A percentile compares a stretch with the other conserved stretches of the same genome.
Evolutionary conservation across 2,888 invertebrate species (phyloP).

Genomic region (Drosophila aldrichi): DNA sequence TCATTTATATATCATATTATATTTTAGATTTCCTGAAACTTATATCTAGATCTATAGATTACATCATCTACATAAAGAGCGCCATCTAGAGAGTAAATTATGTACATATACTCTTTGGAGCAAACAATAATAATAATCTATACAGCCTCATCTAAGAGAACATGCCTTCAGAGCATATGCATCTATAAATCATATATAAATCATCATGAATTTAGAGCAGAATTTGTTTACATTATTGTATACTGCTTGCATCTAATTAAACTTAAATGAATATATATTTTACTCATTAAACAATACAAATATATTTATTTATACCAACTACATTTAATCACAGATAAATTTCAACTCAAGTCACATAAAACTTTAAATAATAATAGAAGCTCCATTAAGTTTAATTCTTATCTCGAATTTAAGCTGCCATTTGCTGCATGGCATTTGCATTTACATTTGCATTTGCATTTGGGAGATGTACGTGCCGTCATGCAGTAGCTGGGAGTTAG

Average conservation of each 20-base stretch:
- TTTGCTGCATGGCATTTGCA: slow-evolving; percentile 3
- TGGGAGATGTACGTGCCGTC: slow-evolving; percentile 59
- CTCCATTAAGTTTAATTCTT: neutral
- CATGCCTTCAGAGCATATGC: too few species aligned
- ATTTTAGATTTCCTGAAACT: too few species aligned
- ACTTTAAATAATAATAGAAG: neutral
- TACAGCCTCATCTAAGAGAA: too few species aligned
- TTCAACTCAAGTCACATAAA: neutral
- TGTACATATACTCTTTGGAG: too few species aligned
- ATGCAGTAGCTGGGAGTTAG: slow-evolving; percentile 67
- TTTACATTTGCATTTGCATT: neutral
- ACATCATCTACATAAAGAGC: neutral
- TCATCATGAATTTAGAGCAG: neutral
- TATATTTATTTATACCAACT: neutral
- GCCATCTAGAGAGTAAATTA: too few species aligned
- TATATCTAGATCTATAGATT: too few species aligned
- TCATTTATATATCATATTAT: too few species aligned
- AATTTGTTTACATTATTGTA: neutral
- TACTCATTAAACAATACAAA: neutral
- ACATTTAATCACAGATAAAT: neutral
- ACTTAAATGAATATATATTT: neutral
- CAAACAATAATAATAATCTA: too few species aligned
- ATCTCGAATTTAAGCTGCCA: neutral
- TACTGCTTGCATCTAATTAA: neutral
- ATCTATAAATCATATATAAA: too few species aligned